Conservation (phyloP, 2,113 vertebrate species). For the Eolophus roseicapilla region DNA sequence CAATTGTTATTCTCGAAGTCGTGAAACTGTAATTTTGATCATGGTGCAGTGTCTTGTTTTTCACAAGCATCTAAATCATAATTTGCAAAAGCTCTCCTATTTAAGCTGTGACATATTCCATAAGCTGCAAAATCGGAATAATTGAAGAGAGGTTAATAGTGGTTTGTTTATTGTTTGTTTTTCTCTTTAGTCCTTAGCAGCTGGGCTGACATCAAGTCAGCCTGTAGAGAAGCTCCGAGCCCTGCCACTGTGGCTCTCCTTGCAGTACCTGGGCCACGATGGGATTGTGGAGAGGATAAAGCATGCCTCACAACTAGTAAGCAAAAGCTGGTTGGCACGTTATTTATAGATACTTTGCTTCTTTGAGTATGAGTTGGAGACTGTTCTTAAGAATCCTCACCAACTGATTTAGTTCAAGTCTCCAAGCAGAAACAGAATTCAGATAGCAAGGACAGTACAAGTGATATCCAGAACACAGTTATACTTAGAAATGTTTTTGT, state of each 20-base stretch:
- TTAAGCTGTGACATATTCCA: not conserved
- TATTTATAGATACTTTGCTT: not conserved
- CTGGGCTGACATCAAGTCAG: slow-evolving; percentile 90
- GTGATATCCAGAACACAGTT: accelerated
- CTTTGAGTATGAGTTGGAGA: not conserved
- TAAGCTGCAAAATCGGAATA: not conserved
- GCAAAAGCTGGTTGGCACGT: not conserved
- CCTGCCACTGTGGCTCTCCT: slow-evolving; percentile 92
- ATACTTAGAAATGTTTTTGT: not conserved
- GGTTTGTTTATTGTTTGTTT: not conserved
- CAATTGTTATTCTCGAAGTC: not conserved
- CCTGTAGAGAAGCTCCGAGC: slow-evolving; percentile 91
- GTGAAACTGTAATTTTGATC: not conserved
- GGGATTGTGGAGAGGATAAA: slow-evolving; percentile 90
- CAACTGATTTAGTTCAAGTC: not conserved
- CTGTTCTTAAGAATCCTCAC: not conserved
- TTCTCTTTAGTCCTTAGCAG: slow-evolving; percentile 84
- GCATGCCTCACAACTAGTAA: slow-evolving; percentile 86
- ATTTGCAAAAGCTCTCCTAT: not conserved
- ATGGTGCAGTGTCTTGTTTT: not conserved
- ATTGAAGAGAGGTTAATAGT: not conserved
- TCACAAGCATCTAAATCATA: not conserved
- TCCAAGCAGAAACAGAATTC: not conserved
- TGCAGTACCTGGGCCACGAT: slow-evolving; percentile 92
- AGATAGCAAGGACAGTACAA: not conserved